Evolutionary conservation across 92 coral and sea anemone genomes (phyloP), one percentile per base, ranked within the genome.

Genomic region (Blastomussa wellsi): DNA sequence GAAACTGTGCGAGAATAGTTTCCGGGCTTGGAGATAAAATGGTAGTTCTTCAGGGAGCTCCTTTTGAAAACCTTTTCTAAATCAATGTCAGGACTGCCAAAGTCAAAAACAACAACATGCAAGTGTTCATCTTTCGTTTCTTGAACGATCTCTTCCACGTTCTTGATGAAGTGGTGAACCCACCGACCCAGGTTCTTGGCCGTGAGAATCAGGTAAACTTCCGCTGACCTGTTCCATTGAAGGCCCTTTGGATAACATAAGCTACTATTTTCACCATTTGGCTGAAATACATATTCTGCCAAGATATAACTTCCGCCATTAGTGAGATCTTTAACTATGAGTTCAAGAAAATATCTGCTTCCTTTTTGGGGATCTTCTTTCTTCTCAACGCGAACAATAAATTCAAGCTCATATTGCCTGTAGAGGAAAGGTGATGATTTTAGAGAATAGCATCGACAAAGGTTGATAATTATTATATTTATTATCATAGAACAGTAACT

Each of bases 301-400:
- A 91, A 42, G 17, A 88, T 84, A 64, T 88, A 79, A 1, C 78
- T 72, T 24, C 84, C 31, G 38, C 84, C 82, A 44, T 67, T 83
- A 15, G 67, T 32, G 62, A 86, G 88, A 32, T 86, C 93, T 57
- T 85, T 70, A 17, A 96, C 88, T 62, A 89, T 75, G 13, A 96
- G 72, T 51, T 96, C 98, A 13, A 95, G 42, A 14, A 95, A 87
- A 62, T 71, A 90, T 66, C 98, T 87, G 3, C 78, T 78, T 37
- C 89, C 93, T 74, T 89, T 81, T 24, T 17, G 24, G 0, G 33
- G 35, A 73, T 96, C 93, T n/a, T 81, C 69, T 62, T 96, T 96
- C 89, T 76, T 91, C 74, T 96, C 98, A n/a, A 96, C 90, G 29
- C 90, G 93, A 41, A 74, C 72, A 20, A 96, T 90, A 67, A 82